Conservation (phyloP, 2,797 vertebrate species). For the Morelia viridis region DNA sequence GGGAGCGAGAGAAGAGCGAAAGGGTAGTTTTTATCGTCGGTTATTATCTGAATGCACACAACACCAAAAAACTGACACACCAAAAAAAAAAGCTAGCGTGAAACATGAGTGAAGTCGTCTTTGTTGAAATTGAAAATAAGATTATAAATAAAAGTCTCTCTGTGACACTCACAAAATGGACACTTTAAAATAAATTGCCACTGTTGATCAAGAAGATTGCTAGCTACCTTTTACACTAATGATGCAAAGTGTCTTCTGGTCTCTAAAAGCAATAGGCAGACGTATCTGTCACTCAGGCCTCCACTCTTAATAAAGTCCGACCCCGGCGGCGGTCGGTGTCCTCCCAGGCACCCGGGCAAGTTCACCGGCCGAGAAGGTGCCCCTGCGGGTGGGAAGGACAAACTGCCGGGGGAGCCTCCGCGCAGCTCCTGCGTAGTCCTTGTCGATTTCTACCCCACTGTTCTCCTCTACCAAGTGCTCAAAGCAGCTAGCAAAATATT, state of each 20-base stretch:
- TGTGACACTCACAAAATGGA: constrained; percentile 81
- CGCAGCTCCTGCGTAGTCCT: background rate
- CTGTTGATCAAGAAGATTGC: constrained; percentile 78
- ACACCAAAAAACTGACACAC: background rate
- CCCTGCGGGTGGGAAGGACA: background rate
- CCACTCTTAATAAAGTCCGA: constrained; percentile 61
- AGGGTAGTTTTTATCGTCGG: constrained; percentile 69
- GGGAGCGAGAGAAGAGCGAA: background rate
- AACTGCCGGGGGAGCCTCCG: background rate
- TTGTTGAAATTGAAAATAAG: constrained; percentile 82
- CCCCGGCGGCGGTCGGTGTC: constrained; percentile 29
- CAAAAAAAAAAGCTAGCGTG: constrained; percentile 23
- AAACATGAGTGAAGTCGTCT: constrained; percentile 78
- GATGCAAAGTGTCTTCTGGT: constrained; percentile 72
- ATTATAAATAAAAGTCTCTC: constrained; percentile 82
- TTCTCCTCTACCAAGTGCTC: background rate
- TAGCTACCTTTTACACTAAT: constrained; percentile 77
- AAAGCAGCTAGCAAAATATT: background rate
- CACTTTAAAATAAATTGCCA: constrained; percentile 82
- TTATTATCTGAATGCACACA: constrained; percentile 73
- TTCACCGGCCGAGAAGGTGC: background rate
- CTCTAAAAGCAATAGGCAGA: constrained; percentile 72
- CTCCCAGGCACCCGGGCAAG: constrained; percentile 27
- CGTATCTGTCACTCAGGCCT: constrained; percentile 69
- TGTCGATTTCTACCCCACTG: background rate